Percentiles rank a stretch among this genome's conserved stretches.
phyloP scores from a whole-genome alignment of 2,797 vertebrate genomes.

The Danionella dracula region DNA sequence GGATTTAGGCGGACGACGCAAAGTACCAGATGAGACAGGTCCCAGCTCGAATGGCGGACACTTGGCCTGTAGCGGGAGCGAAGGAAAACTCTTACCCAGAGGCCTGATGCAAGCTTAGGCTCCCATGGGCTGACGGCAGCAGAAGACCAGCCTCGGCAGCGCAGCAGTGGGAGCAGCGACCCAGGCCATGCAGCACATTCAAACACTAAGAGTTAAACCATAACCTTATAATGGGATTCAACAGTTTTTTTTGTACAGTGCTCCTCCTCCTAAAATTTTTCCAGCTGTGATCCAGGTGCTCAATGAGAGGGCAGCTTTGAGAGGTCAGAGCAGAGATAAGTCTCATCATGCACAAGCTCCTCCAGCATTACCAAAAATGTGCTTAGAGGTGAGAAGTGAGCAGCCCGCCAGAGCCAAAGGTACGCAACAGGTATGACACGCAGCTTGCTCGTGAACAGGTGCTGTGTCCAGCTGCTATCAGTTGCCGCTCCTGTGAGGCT shows the following conservation, averaged over 20 bases:
- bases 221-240: not conserved
- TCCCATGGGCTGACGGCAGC: slow-evolving; percentile 83
- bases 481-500: slow-evolving; percentile 82
- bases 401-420: slow-evolving; percentile 17
- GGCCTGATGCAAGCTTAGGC: slow-evolving; percentile 65
- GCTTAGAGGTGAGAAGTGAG: slow-evolving; percentile 89
- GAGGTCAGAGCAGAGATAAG: slow-evolving; percentile 81
- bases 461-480: slow-evolving; percentile 96
- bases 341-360: slow-evolving; percentile 88
- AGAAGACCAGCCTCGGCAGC: slow-evolving; percentile 90
- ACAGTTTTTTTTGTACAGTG: not conserved
- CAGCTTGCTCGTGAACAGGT: slow-evolving; percentile 69
- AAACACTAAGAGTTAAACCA: slow-evolving; percentile 61
- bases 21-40: slow-evolving; percentile 74
- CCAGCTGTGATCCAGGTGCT: slow-evolving; percentile 68
- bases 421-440: not conserved
- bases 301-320: slow-evolving; percentile 76
- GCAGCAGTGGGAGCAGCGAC: slow-evolving; percentile 87
- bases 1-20: slow-evolving; percentile 75
- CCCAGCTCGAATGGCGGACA: slow-evolving; percentile 80
- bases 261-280: not conserved
- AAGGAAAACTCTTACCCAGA: slow-evolving; percentile 65
- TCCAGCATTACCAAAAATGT: slow-evolving; percentile 95
- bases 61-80: slow-evolving; percentile 54
- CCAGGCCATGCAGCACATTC: slow-evolving; percentile 70